Conservation (phyloP, 2,888 invertebrate genomes). For the Pyrrhia umbra region DNA sequence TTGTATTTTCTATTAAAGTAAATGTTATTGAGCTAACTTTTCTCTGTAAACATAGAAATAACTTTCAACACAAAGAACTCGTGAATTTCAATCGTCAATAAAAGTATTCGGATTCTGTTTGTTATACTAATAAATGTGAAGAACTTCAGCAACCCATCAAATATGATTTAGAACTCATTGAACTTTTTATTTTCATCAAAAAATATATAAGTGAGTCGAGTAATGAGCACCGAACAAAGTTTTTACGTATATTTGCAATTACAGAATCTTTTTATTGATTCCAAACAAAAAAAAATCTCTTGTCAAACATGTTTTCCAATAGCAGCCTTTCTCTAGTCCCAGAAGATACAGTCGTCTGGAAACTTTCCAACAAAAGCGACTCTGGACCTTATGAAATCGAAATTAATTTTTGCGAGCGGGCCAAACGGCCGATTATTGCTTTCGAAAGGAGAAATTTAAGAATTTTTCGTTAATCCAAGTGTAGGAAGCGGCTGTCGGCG, state of each 20-base stretch:
- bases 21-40: conserved; percentile 3
- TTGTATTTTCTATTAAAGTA: not conserved
- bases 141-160: conserved; percentile 28
- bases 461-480: conserved; percentile 72
- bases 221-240: conserved; percentile 34
- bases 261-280: conserved; percentile 23
- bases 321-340: conserved; percentile 31
- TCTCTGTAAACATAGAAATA: conserved; percentile 13
- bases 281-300: conserved; percentile 26
- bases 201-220: conserved; percentile 18
- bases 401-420: conserved; percentile 72
- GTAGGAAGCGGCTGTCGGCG: conserved; percentile 73
- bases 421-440: conserved; percentile 74
- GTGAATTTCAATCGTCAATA: conserved; percentile 12
- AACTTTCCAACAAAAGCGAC: conserved; percentile 66
- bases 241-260: conserved; percentile 28
- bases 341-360: conserved; percentile 63
- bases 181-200: conserved; percentile 29
- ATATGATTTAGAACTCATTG: conserved; percentile 20
- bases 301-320: conserved; percentile 45
- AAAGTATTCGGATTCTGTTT: conserved; percentile 26
- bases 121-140: conserved; percentile 23
- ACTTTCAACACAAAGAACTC: not conserved
- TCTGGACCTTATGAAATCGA: conserved; percentile 68
- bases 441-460: conserved; percentile 75